Evolutionary conservation across 2,113 vertebrate genomes (phyloP).

Genomic region (Corydoras sp.): DNA sequence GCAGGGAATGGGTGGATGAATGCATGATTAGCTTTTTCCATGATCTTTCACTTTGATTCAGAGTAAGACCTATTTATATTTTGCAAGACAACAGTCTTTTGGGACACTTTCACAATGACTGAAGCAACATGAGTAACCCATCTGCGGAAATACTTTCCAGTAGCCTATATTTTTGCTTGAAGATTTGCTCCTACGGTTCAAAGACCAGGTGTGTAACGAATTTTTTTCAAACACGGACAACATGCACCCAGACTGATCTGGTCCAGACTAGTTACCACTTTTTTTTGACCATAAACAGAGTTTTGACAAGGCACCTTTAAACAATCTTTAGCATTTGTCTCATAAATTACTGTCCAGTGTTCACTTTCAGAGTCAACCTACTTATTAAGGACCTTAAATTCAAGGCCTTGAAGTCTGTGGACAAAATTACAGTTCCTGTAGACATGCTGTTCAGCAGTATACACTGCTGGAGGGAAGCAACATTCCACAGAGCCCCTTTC

Average conservation of each 20-base stretch:
- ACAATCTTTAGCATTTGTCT: constrained; percentile 16
- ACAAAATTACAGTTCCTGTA: constrained; percentile 35
- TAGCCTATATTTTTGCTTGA: constrained; percentile 7
- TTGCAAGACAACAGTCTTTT: background rate
- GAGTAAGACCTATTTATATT: background rate
- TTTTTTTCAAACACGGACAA: constrained; percentile 22
- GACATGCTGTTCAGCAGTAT: constrained; percentile 7
- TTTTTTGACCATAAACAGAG: constrained; percentile 24
- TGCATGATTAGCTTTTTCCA: background rate
- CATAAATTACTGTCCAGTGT: constrained; percentile 37
- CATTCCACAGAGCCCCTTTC: constrained; percentile 18
- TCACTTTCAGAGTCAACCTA: constrained; percentile 33
- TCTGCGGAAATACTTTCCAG: constrained; percentile 20
- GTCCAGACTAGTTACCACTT: constrained; percentile 14
- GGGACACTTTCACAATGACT: constrained; percentile 2
- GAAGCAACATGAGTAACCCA: background rate
- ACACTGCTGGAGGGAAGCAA: constrained; percentile 19
- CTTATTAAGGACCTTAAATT: constrained; percentile 32
- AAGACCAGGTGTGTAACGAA: constrained; percentile 26
- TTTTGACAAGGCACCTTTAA: constrained; percentile 8
- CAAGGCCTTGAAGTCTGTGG: constrained; percentile 24
- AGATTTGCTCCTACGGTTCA: constrained; percentile 2
- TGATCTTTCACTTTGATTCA: constrained; percentile 1
- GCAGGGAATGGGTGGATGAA: background rate
- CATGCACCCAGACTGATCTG: constrained; percentile 12